Percentiles rank a stretch among this genome's conserved stretches.
Evolutionary conservation across 2,888 invertebrate genomes (phyloP).

Genomic region (Philereme vetulata): DNA sequence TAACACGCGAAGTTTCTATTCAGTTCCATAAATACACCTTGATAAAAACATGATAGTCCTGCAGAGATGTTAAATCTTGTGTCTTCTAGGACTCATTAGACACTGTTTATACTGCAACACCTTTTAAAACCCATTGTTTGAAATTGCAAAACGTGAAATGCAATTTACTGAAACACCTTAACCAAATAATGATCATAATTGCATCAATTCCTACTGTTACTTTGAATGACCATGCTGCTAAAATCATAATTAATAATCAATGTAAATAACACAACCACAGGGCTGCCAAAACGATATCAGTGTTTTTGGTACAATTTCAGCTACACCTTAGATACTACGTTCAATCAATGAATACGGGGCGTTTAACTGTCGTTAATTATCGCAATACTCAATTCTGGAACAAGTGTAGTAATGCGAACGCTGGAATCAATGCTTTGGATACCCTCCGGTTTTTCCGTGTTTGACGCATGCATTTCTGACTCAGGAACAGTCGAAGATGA

Average conservation of each 20-base stretch:
- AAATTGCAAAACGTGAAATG: background rate
- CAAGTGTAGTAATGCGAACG: background rate
- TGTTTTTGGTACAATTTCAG: constrained; percentile 53
- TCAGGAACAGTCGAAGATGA: constrained; percentile 9
- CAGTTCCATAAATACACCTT: background rate
- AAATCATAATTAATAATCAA: constrained; percentile 26
- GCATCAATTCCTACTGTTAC: constrained; percentile 3
- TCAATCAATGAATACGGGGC: constrained; percentile 2
- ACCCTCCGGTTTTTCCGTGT: constrained; percentile 7
- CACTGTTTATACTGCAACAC: constrained; percentile 3
- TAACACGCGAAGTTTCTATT: background rate
- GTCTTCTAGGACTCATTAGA: background rate
- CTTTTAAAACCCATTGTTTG: background rate
- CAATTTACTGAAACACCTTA: background rate
- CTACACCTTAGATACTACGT: constrained; percentile 15
- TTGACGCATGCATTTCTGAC: constrained; percentile 1
- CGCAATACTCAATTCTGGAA: constrained; percentile 2
- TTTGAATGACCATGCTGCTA: constrained; percentile 32
- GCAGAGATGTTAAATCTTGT: background rate
- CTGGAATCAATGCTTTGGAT: background rate
- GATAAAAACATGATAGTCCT: background rate
- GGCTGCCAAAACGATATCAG: constrained; percentile 77
- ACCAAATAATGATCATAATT: constrained; percentile 11
- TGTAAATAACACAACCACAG: constrained; percentile 55
- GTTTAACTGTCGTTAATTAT: background rate